Evolutionary conservation across 2,797 vertebrate genomes (phyloP), one percentile per base, ranked within the genome.

Genomic region (Sebastes dallii): DNA sequence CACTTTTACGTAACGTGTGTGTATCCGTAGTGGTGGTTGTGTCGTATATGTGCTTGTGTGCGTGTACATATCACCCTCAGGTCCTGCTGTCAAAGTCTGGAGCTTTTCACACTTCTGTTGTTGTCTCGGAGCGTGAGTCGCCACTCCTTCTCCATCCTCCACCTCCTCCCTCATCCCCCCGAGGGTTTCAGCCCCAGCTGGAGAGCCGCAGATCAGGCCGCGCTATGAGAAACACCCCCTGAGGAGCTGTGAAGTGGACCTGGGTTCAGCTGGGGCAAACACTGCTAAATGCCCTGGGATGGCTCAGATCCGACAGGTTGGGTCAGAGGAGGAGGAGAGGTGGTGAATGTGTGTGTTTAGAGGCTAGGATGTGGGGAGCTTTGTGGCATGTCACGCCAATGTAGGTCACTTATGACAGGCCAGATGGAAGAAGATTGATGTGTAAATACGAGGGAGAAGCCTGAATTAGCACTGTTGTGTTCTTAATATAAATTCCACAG

Each of bases 191-290:
- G 87, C 71, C 91, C 78, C 89, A 93, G 91, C 90, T 91, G 92
- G 83, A 84, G 86, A 82, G 75, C 59, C 3, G 4, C 25, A 86
- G 81, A 83, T 91, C 87, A 67, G 86, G 78, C 67, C 52, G 72
- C 66, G 86, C 81, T 76, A 56, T n/a, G 76, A 89, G 78, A 87
- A 86, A 66, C 61, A 61, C 70, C 82, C 83, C 81, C 80, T 2
- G 78, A 89, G 83, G 88, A 89, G 72, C 80, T 77, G 86, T 74
- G 89, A 88, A 87, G 90, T 91, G 85, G 80, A 85, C 75, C 30
- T 61, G 75, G 86, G 92, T 91, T 94, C 89, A 92, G 88, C 86
- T 92, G 92, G 78, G 91, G 81, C 85, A 89, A 91, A 90, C 89
- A 75, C 81, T 50, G 85, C 77, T 90, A 85, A 92, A 88, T 88